Evolutionary conservation across 2,888 invertebrate species (phyloP).

Genomic region (Stenolophus ochropezus): DNA sequence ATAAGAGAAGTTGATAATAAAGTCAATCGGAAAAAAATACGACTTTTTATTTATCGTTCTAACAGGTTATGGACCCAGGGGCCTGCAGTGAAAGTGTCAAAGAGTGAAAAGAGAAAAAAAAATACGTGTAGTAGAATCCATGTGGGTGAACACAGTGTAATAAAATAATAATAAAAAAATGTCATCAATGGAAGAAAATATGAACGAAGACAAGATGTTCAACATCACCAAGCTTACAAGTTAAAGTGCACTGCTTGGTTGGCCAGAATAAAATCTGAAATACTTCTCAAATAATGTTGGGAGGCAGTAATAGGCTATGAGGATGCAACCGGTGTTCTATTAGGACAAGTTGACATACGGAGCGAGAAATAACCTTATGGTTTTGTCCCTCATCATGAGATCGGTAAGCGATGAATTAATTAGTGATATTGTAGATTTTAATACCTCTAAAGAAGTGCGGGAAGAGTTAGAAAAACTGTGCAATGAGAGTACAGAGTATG

Average conservation of each 20-base stretch:
- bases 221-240: not conserved
- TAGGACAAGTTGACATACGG: not conserved
- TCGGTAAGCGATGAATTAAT: constrained; percentile 2
- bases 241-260: not conserved
- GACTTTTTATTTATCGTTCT: not conserved
- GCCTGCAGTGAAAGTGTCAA: not conserved
- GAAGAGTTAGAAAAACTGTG: not conserved
- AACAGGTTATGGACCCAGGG: not conserved
- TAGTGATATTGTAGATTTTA: not conserved
- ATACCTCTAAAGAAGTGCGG: not conserved
- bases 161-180: too few species aligned
- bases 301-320: constrained; percentile 1
- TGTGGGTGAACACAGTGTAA: not conserved
- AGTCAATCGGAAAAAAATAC: too few species aligned
- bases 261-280: not conserved
- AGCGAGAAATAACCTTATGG: not conserved
- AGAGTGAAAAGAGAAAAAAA: not conserved
- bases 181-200: not conserved
- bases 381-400: not conserved
- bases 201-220: not conserved
- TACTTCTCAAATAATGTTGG: not conserved
- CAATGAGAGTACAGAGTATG: not conserved
- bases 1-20: not conserved
- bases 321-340: not conserved
- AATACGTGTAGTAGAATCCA: not conserved